Percentiles rank a stretch among this genome's conserved stretches.
These are phyloP conservation scores for Pedetes capensis DNA, from an alignment of 2,113 vertebrate genomes.

Conservation along the genomic window DNA sequence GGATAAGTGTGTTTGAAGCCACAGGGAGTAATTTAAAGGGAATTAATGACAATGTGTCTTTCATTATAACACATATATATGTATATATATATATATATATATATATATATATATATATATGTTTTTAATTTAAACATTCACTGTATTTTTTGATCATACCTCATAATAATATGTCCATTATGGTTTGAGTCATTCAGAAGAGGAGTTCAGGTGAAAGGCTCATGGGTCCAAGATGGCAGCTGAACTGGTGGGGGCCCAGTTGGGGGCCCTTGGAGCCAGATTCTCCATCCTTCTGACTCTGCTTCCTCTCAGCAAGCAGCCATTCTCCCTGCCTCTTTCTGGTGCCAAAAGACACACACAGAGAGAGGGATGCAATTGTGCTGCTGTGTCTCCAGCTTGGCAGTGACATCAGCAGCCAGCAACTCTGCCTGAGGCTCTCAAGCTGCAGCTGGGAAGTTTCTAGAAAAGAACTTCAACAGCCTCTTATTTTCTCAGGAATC, in stretches of 20 bases:
- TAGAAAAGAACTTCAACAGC: slow-evolving; percentile 34
- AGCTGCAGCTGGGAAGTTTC: slow-evolving; percentile 22
- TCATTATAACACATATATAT: no score
- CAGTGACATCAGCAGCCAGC: not conserved
- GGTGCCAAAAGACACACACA: not conserved
- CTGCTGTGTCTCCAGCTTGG: not conserved
- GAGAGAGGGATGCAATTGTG: not conserved
- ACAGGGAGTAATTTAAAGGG: no score
- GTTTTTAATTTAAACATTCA: no score
- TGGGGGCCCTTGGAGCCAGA: not conserved
- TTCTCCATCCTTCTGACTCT: not conserved
- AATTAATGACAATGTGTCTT: no score
- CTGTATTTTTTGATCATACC: no score
- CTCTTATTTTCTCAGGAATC: not conserved
- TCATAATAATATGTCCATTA: not conserved
- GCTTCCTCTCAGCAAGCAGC: not conserved
- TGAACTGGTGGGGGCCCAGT: not conserved
- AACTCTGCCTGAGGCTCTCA: not conserved
- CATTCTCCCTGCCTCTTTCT: not conserved
- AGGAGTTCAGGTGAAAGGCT: not conserved
- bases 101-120: no score
- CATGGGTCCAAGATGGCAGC: not conserved
- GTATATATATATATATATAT: no score
- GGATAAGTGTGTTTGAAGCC: no score
- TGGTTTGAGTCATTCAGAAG: not conserved